Percentiles rank a stretch among this genome's conserved stretches.
Conservation (phyloP, 92 coral and sea anemone genomes). For the Anthopleura xanthogrammica region DNA sequence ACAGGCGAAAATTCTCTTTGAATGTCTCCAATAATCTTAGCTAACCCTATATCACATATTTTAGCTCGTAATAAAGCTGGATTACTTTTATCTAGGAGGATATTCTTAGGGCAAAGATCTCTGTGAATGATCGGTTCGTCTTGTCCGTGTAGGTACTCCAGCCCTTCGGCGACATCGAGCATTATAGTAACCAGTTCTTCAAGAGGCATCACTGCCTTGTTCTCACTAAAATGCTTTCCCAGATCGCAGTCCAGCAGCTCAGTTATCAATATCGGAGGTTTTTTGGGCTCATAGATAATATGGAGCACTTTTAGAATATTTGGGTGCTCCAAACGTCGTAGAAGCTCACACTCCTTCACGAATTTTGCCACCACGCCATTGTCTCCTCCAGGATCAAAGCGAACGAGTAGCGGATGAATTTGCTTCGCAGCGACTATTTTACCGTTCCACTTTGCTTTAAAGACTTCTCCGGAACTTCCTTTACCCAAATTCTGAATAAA, state of each 20-base stretch:
- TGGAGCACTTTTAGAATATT: conserved; percentile 38
- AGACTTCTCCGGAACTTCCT: conserved; percentile 53
- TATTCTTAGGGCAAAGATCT: conserved; percentile 46
- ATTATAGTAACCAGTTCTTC: conserved; percentile 44
- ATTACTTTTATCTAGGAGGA: conserved; percentile 40
- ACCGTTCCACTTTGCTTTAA: conserved; percentile 59
- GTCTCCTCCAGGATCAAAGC: conserved; percentile 1
- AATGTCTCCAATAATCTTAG: conserved; percentile 28
- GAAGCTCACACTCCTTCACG: conserved; percentile 34
- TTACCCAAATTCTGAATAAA: conserved; percentile 28
- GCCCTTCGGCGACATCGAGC: conserved; percentile 51
- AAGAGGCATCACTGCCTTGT: conserved; percentile 13
- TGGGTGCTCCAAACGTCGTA: conserved; percentile 40
- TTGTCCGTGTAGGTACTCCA: conserved; percentile 45
- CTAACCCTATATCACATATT: conserved; percentile 51
- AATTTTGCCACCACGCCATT: conserved; percentile 27
- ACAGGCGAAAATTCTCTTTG: conserved; percentile 19
- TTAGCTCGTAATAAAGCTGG: conserved; percentile 28
- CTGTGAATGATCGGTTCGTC: conserved; percentile 39
- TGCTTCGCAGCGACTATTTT: conserved; percentile 56
- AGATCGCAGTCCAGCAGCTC: conserved; percentile 55
- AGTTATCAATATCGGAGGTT: conserved; percentile 49
- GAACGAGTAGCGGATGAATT: conserved; percentile 38
- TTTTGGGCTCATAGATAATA: conserved; percentile 18
- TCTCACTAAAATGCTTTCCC: conserved; percentile 9